Percentiles rank a stretch among this genome's conserved stretches.
These are phyloP conservation scores for Drosophila burlai DNA, from an alignment of 1,140 invertebrate genomes.

Conservation along the genomic window DNA sequence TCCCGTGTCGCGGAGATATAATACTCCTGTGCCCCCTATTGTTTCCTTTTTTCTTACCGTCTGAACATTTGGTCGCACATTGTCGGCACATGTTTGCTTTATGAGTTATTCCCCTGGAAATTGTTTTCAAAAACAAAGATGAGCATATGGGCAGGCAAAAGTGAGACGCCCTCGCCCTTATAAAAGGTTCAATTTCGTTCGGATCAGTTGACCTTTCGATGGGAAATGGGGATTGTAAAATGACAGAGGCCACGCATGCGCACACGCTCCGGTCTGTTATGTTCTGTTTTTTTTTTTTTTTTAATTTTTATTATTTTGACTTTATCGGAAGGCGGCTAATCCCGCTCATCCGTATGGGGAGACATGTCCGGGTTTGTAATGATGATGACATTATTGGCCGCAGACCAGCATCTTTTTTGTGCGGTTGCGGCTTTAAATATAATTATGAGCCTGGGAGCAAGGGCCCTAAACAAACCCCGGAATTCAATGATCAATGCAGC, in stretches of 20 bases:
- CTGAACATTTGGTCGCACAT: constrained; percentile 60
- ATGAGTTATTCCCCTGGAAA: constrained; percentile 52
- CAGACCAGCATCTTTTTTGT: constrained; percentile 67
- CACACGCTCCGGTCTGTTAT: constrained; percentile 16
- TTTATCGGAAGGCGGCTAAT: constrained; percentile 53
- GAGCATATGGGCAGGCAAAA: constrained; percentile 51
- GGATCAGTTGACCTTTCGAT: constrained; percentile 61
- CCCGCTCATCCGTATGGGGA: constrained; percentile 68
- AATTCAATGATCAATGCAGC: constrained; percentile 34
- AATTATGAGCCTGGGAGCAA: constrained; percentile 53
- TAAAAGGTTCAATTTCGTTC: constrained; percentile 75
- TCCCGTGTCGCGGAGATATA: constrained; percentile 22
- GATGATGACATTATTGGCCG: constrained; percentile 74
- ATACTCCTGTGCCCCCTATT: constrained; percentile 17
- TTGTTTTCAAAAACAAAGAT: constrained; percentile 63
- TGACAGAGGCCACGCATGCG: constrained; percentile 51
- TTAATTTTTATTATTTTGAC: constrained; percentile 78
- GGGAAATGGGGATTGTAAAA: constrained; percentile 40
- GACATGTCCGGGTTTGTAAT: constrained; percentile 58
- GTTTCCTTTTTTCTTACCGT: not conserved
- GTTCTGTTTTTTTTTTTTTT: constrained; percentile 4
- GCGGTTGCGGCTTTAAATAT: constrained; percentile 52
- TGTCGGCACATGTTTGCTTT: constrained; percentile 70
- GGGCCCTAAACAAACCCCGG: constrained; percentile 23
- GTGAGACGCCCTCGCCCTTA: constrained; percentile 59